Evolutionary conservation across 2,888 invertebrate genomes (phyloP), one percentile per base, ranked within the genome.

Genomic region (Troglohyphantes excavatus): DNA sequence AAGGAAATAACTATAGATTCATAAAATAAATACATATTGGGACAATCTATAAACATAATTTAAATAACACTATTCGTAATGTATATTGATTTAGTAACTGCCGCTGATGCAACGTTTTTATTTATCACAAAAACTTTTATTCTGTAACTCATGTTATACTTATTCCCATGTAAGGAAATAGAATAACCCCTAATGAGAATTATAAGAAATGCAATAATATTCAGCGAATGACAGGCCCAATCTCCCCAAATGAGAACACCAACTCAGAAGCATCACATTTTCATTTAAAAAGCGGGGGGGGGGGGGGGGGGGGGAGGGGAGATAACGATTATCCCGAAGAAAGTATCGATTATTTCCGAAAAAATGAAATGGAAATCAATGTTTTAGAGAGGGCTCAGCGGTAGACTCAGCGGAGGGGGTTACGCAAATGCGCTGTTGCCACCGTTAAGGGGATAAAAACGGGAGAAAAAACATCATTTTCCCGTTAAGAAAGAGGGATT

Each of bases 381-480:
- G 53, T 59, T 75, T 75, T 19, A 9, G n/a, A 72, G 29, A 21
- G 33, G 29, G 7, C 33, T n/a, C 11, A 19, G n/a, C 6, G 68
- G 17, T 19, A 68, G 29, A n/a, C 9, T 9, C 68, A 1, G n/a
- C 21, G 17, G n/a, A 29, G 19, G 33, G 13, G 33, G 29, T 46
- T 46, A 72, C 72, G 72, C 72, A 72, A 72, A 72, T 72, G 29
- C 17, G 26, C n/a, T 43, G 23, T 23, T 46, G 5, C 21, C 72
- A 13, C 46, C 72, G 43, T 72, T 29, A 17, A 23, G 23, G 26
- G 76, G 67, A 67, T 23, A 33, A 53, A 23, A 39, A 53, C 26
- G n/a, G 11, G 26, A 11, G 61, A 70, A 86, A 86, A 86, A 86
- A 86, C 86, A 86, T 86, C 70, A 86, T 86, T 86, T 86, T 86